A percentile compares a stretch with the other conserved stretches of the same genome.
phyloP scores from a whole-genome alignment of 2,888 invertebrate species.

The Heliconius aoede region DNA sequence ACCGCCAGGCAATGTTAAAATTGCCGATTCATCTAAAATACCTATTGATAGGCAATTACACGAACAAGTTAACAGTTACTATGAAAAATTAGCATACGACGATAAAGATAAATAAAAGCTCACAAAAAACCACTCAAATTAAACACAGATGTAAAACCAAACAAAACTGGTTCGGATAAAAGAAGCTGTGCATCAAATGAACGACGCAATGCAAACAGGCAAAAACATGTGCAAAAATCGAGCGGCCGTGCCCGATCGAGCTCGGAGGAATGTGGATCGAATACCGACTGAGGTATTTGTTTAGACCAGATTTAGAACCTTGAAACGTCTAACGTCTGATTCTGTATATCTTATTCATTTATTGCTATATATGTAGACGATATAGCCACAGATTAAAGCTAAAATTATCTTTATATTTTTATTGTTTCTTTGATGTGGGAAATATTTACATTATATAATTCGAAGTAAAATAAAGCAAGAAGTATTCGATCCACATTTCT shows the following conservation, averaged over 20 bases:
- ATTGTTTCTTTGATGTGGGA: not conserved
- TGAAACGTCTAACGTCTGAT: constrained; percentile 44
- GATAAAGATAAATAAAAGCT: constrained; percentile 41
- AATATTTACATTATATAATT: not conserved
- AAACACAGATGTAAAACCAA: constrained; percentile 60
- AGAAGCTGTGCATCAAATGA: constrained; percentile 69
- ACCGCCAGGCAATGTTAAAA: constrained; percentile 39
- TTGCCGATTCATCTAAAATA: constrained; percentile 44
- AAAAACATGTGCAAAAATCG: constrained; percentile 77
- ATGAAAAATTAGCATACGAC: constrained; percentile 47
- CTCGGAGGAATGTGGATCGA: constrained; percentile 72
- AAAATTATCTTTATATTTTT: not conserved
- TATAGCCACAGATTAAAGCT: not conserved
- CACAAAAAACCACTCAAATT: constrained; percentile 47
- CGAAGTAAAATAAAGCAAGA: not conserved
- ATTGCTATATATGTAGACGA: constrained; percentile 5
- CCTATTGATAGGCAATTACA: constrained; percentile 46
- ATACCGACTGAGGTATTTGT: constrained; percentile 59
- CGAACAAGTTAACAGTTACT: constrained; percentile 41
- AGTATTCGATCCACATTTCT: constrained; percentile 66
- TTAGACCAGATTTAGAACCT: constrained; percentile 50
- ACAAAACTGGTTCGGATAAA: constrained; percentile 58
- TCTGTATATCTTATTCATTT: constrained; percentile 29
- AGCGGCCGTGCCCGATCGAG: constrained; percentile 63
- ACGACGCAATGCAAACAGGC: constrained; percentile 69